Evolutionary conservation across 2,888 invertebrate species (phyloP).

Genomic region (Dione vanillae): DNA sequence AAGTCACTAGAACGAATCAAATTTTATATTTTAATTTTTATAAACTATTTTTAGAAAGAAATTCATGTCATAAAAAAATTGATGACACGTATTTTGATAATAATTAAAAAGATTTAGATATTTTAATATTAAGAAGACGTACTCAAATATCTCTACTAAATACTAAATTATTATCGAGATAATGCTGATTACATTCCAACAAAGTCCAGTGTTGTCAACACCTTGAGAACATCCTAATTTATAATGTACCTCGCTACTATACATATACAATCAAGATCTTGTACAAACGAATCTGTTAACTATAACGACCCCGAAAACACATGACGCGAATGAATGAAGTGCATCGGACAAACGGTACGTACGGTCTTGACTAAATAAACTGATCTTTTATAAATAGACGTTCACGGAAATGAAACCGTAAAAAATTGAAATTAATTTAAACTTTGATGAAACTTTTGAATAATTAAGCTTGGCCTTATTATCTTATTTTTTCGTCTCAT

Average conservation of each 20-base stretch:
- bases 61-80: too few relatives aligned
- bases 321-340: slow-evolving; percentile 39
- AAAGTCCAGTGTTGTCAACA: slow-evolving; percentile 30
- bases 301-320: slow-evolving; percentile 29
- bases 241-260: background rate
- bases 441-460: slow-evolving; percentile 15
- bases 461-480: background rate
- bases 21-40: background rate
- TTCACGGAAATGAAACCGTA: slow-evolving; percentile 44
- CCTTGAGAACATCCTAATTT: slow-evolving; percentile 27
- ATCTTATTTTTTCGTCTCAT: background rate
- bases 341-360: slow-evolving; percentile 37
- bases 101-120: too few relatives aligned
- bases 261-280: slow-evolving; percentile 22
- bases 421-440: slow-evolving; percentile 36
- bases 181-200: slow-evolving; percentile 37
- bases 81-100: too few relatives aligned
- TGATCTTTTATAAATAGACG: slow-evolving; percentile 44
- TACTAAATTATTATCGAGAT: slow-evolving; percentile 1
- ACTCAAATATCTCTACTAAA: too few relatives aligned
- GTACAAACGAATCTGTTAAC: slow-evolving; percentile 27
- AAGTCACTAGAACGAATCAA: background rate
- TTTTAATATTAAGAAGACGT: too few relatives aligned
- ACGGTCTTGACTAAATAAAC: slow-evolving; percentile 40
- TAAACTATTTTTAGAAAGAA: background rate